A percentile compares a stretch with the other conserved stretches of the same genome.
phyloP scores from a whole-genome alignment of 2,113 vertebrate genomes.

The Poicephalus gulielmi region DNA sequence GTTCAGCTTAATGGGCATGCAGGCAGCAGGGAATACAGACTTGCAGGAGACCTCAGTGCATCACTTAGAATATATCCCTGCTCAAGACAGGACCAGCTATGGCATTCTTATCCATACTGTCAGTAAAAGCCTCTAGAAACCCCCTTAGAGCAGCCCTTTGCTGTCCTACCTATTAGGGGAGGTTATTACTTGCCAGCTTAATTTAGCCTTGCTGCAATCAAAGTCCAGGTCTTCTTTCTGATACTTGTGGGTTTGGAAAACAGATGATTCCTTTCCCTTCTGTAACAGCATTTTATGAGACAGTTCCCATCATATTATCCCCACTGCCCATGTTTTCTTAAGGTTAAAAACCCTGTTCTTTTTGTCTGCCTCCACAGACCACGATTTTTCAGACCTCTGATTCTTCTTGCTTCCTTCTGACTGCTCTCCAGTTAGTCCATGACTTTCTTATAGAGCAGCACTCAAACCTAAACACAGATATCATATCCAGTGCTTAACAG shows the following conservation, averaged over 20 bases:
- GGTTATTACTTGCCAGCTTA: not conserved
- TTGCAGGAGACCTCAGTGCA: not conserved
- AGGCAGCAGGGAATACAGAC: not conserved
- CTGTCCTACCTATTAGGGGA: not conserved
- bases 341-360: not conserved
- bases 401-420: not conserved
- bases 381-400: not conserved
- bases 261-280: not conserved
- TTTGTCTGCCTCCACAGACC: not conserved
- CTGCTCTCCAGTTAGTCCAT: not conserved
- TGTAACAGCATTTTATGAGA: not conserved
- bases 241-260: not conserved
- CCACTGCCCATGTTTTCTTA: not conserved
- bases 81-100: not conserved
- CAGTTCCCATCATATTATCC: not conserved
- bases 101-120: not conserved
- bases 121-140: not conserved
- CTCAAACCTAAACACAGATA: not conserved
- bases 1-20: not conserved
- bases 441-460: not conserved
- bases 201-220: not conserved
- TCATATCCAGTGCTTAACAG: not conserved
- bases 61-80: not conserved
- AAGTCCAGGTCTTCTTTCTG: not conserved
- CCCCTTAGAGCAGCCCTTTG: not conserved